Evolutionary conservation across 2,113 vertebrate species (phyloP), one percentile per base, ranked within the genome.

Genomic region (Ammodytes marinus): DNA sequence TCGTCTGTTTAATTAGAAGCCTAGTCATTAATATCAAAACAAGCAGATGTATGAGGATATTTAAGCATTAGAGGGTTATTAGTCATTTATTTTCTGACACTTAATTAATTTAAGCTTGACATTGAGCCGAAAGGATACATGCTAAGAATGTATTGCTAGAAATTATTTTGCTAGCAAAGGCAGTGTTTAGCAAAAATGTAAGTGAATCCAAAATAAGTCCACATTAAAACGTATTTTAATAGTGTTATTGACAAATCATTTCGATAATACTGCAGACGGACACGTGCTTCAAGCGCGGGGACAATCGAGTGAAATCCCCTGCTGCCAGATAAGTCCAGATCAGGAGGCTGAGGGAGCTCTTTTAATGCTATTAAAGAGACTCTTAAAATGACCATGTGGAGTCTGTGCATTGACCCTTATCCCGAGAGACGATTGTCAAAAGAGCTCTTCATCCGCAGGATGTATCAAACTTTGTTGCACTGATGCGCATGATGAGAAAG

Each of bases 321-420:
- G 82, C 86, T 90, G 91, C 67, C 84, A 88, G 84, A 90, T 93
- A 91, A 93, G 83, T 86, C 76, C 82, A 89, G 92, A 94, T 93
- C 92, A 94, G 82, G 88, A 85, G 81, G 80, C 71, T 86, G 82
- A 89, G 79, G 89, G 86, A 87, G 86, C 85, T 87, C 86, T 87
- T 88, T 84, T 89, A 91, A 92, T 87, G 91, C 89, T 90, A 89
- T 92, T 92, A 92, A 81, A 90, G 83, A 87, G 78, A 77, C 85
- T 92, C 91, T 90, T 88, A 85, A 88, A 90, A 87, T 88, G 83
- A 89, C 87, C 85, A 79, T 46, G 69, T 78, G 50, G 73, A 80
- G 87, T 80, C 81, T 82, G 73, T 75, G 73, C 74, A 79, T 10
- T 84, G 87, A 91, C 85, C 89, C 90, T 52, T 87, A 90, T 92